A percentile compares a stretch with the other conserved stretches of the same genome.
Conservation (phyloP, 1,140 invertebrate species). For the Platorchestia sp. region DNA sequence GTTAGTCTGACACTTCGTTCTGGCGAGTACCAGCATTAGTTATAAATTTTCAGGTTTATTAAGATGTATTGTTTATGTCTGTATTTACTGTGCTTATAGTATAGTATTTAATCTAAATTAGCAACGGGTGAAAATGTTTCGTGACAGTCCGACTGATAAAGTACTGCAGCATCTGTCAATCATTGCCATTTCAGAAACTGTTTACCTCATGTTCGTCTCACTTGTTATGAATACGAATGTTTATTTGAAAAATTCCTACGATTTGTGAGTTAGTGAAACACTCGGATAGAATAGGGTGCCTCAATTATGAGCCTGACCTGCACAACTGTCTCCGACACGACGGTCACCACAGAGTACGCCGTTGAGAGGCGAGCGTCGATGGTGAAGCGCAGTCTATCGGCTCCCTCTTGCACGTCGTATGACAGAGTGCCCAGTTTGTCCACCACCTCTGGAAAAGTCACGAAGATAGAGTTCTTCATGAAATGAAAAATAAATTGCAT, state of each 20-base stretch:
- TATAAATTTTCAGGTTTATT: too few species aligned
- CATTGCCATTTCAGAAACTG: neutral
- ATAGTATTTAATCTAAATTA: too few species aligned
- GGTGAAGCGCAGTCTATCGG: slow-evolving; percentile 21
- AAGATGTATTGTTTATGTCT: too few species aligned
- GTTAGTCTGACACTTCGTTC: too few species aligned
- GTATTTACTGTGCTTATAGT: too few species aligned
- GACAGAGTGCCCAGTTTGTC: slow-evolving; percentile 14
- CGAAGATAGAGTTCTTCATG: too few species aligned
- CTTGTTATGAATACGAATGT: neutral
- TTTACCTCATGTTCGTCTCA: neutral
- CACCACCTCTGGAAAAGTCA: slow-evolving; percentile 26
- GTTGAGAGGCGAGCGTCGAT: neutral
- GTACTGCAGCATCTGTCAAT: too few species aligned
- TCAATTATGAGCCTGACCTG: neutral
- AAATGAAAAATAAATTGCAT: too few species aligned
- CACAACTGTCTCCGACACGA: neutral
- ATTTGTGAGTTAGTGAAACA: neutral
- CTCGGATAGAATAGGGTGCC: neutral
- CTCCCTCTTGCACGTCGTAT: neutral
- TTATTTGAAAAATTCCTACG: neutral
- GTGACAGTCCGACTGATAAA: too few species aligned
- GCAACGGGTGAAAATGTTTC: too few species aligned
- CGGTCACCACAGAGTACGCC: neutral
- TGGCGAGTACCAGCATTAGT: too few species aligned